phyloP scores from a whole-genome alignment of 2,888 invertebrate genomes.

The Ornithoptera alexandrae region DNA sequence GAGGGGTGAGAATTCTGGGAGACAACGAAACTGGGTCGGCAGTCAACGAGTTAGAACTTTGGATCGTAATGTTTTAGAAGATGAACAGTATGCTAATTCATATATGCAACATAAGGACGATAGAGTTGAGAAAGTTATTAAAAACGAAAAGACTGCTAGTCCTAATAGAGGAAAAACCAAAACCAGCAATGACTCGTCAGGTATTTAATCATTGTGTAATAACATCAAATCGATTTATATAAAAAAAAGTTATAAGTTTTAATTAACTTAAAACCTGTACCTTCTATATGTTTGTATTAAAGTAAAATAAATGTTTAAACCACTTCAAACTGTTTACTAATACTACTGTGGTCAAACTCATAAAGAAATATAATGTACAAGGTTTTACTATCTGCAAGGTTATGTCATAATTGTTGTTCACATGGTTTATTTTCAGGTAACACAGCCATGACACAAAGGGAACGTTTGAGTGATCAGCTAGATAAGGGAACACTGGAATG shows the following conservation, averaged over 20 bases:
- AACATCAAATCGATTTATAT: not conserved
- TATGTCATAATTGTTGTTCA: not conserved
- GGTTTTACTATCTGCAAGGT: not conserved
- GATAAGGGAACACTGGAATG: slow-evolving; percentile 92
- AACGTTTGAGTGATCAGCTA: slow-evolving; percentile 90
- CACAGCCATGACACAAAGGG: slow-evolving; percentile 87
- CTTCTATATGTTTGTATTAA: too few species aligned
- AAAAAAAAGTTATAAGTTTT: not conserved
- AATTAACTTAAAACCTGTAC: too few species aligned
- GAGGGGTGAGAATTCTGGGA: slow-evolving; percentile 53
- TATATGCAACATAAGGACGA: slow-evolving; percentile 58
- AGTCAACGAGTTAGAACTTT: slow-evolving; percentile 55
- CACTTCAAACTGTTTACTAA: too few species aligned
- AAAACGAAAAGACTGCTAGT: slow-evolving; percentile 49
- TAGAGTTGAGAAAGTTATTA: slow-evolving; percentile 37
- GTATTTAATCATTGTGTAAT: slow-evolving; percentile 12
- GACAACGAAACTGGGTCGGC: slow-evolving; percentile 58
- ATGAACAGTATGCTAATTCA: slow-evolving; percentile 68
- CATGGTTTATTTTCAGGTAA: slow-evolving; percentile 41
- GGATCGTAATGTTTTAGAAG: slow-evolving; percentile 58
- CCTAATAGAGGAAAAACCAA: slow-evolving; percentile 52
- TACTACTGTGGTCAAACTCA: too few species aligned
- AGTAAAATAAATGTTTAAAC: too few species aligned
- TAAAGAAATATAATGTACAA: too few species aligned
- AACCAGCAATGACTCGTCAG: slow-evolving; percentile 28